phyloP scores from a whole-genome alignment of 2,888 invertebrate species.

The Apodemia duryi region DNA sequence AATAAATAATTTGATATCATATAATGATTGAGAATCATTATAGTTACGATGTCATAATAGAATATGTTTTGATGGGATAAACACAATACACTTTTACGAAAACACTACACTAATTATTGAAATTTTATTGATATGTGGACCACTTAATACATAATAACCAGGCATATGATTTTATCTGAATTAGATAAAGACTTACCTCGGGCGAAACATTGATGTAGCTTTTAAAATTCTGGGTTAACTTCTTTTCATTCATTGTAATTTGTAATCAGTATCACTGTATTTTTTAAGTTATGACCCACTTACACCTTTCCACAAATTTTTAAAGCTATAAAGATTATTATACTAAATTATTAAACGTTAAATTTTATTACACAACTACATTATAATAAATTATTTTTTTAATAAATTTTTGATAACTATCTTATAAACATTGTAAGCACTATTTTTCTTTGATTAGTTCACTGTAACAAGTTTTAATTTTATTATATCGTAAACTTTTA shows the following conservation, averaged over 20 bases:
- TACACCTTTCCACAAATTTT: constrained; percentile 35
- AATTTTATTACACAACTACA: constrained; percentile 39
- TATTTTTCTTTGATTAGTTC: constrained; percentile 19
- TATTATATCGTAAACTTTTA: not conserved
- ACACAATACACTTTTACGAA: too few relatives aligned
- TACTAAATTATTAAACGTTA: not conserved
- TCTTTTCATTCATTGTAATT: constrained; percentile 77
- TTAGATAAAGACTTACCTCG: constrained; percentile 43
- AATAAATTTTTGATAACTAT: constrained; percentile 54
- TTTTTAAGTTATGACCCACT: constrained; percentile 48
- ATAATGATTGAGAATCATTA: too few relatives aligned
- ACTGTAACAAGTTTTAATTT: constrained; percentile 31
- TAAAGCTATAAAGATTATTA: not conserved
- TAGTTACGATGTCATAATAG: too few relatives aligned
- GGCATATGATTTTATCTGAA: not conserved
- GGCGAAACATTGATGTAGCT: constrained; percentile 75
- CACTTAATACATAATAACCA: not conserved
- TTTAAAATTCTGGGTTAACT: constrained; percentile 75
- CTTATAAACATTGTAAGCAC: constrained; percentile 47
- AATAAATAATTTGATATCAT: too few relatives aligned
- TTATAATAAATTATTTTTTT: constrained; percentile 49
- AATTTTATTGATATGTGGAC: not conserved
- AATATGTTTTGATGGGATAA: too few relatives aligned
- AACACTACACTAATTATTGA: too few relatives aligned
- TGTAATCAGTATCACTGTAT: constrained; percentile 29